Percentiles rank a stretch among this genome's conserved stretches.
Evolutionary conservation across 2,888 invertebrate species (phyloP).

Genomic region (Autographa pulchrina): DNA sequence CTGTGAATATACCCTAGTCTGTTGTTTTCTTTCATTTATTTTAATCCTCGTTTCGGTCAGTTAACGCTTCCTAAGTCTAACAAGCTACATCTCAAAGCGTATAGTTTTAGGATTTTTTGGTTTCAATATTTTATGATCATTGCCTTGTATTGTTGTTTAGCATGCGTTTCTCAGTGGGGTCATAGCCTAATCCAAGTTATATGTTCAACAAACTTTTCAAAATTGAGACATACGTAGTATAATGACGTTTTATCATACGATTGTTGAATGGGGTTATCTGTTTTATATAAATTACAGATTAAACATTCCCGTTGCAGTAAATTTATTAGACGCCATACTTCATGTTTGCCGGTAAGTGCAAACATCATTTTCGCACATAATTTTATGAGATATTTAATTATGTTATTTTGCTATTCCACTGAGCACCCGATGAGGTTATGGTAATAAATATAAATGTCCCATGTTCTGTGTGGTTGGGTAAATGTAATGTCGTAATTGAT

Average conservation of each 20-base stretch:
- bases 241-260: background rate
- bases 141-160: conserved; percentile 58
- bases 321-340: conserved; percentile 79
- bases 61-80: conserved; percentile 68
- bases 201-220: conserved; percentile 20
- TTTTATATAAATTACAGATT: conserved; percentile 81
- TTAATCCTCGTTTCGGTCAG: conserved; percentile 56
- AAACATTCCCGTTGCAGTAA: conserved; percentile 84
- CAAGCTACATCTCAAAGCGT: conserved; percentile 71
- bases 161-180: conserved; percentile 73
- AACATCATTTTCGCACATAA: conserved; percentile 62
- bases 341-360: conserved; percentile 85
- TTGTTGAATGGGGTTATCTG: conserved; percentile 31
- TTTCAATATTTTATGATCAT: conserved; percentile 64
- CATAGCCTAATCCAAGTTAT: conserved; percentile 64
- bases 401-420: conserved; percentile 48
- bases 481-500: conserved; percentile 10
- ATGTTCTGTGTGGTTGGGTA: conserved; percentile 28
- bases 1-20: conserved; percentile 53
- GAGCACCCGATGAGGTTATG: conserved; percentile 51
- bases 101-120: conserved; percentile 65
- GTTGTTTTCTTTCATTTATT: conserved; percentile 60
- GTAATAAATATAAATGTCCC: conserved; percentile 20
- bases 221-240: conserved; percentile 12
- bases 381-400: conserved; percentile 40